A percentile compares a stretch with the other conserved stretches of the same genome.
These are phyloP conservation scores for Megaptera novaeangliae DNA, from an alignment of 2,113 vertebrate genomes.

Conservation along the genomic window DNA sequence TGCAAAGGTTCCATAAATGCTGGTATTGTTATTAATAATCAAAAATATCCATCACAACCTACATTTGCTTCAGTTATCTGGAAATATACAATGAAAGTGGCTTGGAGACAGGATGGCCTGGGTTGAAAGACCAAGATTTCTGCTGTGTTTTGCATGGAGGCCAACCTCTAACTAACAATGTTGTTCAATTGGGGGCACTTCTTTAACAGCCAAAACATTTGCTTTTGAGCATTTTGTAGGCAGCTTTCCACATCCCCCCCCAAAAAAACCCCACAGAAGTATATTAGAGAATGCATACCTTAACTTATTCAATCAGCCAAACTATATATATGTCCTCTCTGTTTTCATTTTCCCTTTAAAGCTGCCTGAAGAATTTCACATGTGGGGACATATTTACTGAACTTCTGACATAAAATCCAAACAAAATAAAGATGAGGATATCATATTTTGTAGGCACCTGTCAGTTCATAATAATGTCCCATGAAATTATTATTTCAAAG, in stretches of 20 bases:
- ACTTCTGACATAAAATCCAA: slow-evolving; percentile 17
- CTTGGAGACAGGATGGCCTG: neutral
- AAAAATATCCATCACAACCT: neutral
- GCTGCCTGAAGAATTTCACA: neutral
- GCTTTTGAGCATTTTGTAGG: neutral
- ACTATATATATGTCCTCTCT: neutral
- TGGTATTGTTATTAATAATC: neutral
- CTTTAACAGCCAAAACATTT: neutral
- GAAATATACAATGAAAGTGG: neutral
- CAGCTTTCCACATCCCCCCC: rapidly evolving
- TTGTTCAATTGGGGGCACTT: neutral
- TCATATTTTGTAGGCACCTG: neutral
- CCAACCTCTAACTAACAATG: neutral
- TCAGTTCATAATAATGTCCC: slow-evolving; percentile 10
- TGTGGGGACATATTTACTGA: neutral
- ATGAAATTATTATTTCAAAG: neutral
- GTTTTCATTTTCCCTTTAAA: slow-evolving; percentile 27
- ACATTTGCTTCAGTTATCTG: neutral
- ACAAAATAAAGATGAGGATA: neutral
- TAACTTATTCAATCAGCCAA: neutral
- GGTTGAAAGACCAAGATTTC: neutral
- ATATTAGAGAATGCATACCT: neutral
- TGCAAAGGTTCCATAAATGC: neutral
- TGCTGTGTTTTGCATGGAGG: neutral
- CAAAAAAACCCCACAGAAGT: neutral